These are phyloP conservation scores for Columba guinea DNA, from an alignment of 2,797 vertebrate genomes.

Conservation along the genomic window DNA sequence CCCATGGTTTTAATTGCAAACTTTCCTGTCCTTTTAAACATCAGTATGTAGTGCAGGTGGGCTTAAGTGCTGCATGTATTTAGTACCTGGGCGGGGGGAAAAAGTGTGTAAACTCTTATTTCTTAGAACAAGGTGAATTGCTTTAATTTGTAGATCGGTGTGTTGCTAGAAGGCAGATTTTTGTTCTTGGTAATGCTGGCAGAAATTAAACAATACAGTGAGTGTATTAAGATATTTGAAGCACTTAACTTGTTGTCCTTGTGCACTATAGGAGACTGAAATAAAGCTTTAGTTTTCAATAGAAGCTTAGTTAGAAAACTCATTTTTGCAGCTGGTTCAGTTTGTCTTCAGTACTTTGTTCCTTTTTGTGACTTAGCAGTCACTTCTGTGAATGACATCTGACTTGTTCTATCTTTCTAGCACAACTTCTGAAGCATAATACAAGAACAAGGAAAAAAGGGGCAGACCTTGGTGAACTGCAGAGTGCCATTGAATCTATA, in stretches of 20 bases:
- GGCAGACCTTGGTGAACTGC: conserved; percentile 91
- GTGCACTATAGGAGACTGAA: neutral
- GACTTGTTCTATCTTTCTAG: conserved; percentile 74
- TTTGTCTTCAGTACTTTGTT: neutral
- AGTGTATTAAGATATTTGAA: neutral
- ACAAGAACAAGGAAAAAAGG: conserved; percentile 90
- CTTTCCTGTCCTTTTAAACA: neutral
- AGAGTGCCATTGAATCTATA: conserved; percentile 96
- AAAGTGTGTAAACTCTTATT: neutral
- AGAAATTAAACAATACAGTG: neutral
- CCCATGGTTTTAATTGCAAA: neutral
- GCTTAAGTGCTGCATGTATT: neutral
- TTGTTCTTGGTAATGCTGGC: neutral
- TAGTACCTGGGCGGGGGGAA: neutral
- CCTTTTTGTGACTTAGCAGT: neutral
- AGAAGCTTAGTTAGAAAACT: neutral
- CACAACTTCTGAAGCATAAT: conserved; percentile 89
- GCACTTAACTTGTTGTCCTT: neutral
- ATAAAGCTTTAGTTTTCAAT: neutral
- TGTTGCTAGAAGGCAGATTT: neutral
- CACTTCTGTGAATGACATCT: neutral
- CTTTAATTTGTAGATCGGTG: neutral
- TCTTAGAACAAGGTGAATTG: neutral
- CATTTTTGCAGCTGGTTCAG: neutral
- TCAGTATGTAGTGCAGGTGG: neutral